Base-by-base conservation (phyloP, 2,797 vertebrate genomes). In the Sebastes paucispinis region DNA sequence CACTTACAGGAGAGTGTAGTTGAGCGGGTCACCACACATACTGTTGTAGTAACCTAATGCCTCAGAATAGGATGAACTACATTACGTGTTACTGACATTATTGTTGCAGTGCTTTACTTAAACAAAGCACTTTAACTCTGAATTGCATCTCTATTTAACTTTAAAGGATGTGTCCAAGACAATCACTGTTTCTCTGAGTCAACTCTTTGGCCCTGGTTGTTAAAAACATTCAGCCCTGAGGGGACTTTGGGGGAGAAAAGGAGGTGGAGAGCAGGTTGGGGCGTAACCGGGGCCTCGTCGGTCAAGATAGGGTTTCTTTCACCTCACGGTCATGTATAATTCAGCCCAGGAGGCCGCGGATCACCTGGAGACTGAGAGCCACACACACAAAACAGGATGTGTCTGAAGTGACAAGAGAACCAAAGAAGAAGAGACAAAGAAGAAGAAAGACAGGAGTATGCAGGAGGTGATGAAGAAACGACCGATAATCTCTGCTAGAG, bases 401-500 rank as follows among this genome's bases (percentile, higher is more conserved):
- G 84, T 77, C 43, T 75, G 57, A 79, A 77, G 85, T 83, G 79
- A 88, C 79, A 71, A 63, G 52, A 32, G 75, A 79, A 29, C 43
- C 50, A 66, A 71, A 80, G 74, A 89, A 34, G 62, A 73, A 78
- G 63, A 73, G 65, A 64, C 67, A 20, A 52, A 73, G 54, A 50
- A 34, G 57, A 52, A 73, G 29, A 62, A 20, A 34, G 34, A 79
- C 39, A 65, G 72, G 72, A 85, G 66, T 7, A 96, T 96, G 95
- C 93, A 91, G 79, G 95, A 94, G 87, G 91, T 73, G 77, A 88
- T 78, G 84, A 95, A 88, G 89, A 94, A 81, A 84, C 89, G 94
- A 52, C 95, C 96, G 8, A 90, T 95, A 62, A 96, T 96, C 77
- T 94, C 96, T 63, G 95, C 92, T 5, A 88, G 90, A 87, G 95